Conservation (phyloP, 2,888 invertebrate genomes). For the Allolobophora icterica region DNA sequence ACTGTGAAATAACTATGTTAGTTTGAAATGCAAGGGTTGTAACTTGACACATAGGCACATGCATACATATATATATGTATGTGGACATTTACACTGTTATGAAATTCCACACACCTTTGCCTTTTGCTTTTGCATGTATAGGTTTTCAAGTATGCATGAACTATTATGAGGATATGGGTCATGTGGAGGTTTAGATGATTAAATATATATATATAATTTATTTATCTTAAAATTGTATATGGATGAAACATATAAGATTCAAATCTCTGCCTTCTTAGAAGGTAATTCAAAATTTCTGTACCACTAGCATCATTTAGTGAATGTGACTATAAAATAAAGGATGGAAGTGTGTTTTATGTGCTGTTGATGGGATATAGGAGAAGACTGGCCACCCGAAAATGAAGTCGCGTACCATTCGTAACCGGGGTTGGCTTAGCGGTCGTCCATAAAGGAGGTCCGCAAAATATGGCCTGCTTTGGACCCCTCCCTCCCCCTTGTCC, state of each 20-base stretch:
- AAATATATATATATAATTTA: neutral
- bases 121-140: neutral
- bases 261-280: neutral
- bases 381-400: neutral
- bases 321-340: neutral
- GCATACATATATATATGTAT: neutral
- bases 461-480: too few species aligned
- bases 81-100: neutral
- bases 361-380: neutral
- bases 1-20: neutral
- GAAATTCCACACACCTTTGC: neutral
- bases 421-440: neutral
- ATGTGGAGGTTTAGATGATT: neutral
- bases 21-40: neutral
- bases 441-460: too few species aligned
- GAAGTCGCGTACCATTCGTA: neutral
- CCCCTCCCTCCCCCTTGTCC: too few species aligned
- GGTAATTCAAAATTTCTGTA: neutral
- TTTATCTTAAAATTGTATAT: neutral
- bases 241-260: neutral
- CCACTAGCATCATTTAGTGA: neutral
- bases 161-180: neutral
- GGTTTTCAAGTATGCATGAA: too few species aligned
- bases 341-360: neutral
- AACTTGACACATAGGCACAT: neutral